Conservation (phyloP, 2,113 vertebrate species). For the Cairina moschata region DNA sequence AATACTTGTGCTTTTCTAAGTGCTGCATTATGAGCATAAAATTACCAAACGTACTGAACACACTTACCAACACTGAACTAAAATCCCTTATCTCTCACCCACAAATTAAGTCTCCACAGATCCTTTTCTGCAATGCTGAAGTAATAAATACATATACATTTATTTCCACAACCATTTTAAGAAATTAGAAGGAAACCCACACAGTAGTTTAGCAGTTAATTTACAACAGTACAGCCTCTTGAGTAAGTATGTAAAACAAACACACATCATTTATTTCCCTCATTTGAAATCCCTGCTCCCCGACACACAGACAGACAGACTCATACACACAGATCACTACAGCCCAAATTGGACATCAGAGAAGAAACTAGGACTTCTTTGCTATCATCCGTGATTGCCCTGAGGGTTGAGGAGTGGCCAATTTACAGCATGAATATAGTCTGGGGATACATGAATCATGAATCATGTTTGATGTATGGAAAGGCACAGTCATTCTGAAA, state of each 20-base stretch:
- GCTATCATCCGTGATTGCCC: conserved; percentile 57
- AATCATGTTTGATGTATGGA: conserved; percentile 49
- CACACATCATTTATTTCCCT: conserved; percentile 64
- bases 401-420: conserved; percentile 53
- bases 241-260: conserved; percentile 68
- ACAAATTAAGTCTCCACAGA: conserved; percentile 69
- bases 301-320: conserved; percentile 58
- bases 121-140: conserved; percentile 43
- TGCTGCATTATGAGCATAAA: conserved; percentile 65
- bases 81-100: conserved; percentile 50
- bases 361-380: conserved; percentile 41
- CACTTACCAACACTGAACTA: conserved; percentile 54
- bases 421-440: conserved; percentile 52
- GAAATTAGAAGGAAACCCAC: conserved; percentile 59
- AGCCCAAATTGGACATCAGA: conserved; percentile 61
- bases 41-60: conserved; percentile 53
- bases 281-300: conserved; percentile 63
- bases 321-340: conserved; percentile 47
- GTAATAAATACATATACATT: conserved; percentile 58
- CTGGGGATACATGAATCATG: conserved; percentile 49
- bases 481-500: conserved; percentile 58
- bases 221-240: conserved; percentile 48
- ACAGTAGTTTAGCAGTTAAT: conserved; percentile 67
- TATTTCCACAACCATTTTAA: conserved; percentile 60
- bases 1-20: conserved; percentile 67